phyloP scores from a whole-genome alignment of 2,797 vertebrate genomes.

The Nyctalus aviator region DNA sequence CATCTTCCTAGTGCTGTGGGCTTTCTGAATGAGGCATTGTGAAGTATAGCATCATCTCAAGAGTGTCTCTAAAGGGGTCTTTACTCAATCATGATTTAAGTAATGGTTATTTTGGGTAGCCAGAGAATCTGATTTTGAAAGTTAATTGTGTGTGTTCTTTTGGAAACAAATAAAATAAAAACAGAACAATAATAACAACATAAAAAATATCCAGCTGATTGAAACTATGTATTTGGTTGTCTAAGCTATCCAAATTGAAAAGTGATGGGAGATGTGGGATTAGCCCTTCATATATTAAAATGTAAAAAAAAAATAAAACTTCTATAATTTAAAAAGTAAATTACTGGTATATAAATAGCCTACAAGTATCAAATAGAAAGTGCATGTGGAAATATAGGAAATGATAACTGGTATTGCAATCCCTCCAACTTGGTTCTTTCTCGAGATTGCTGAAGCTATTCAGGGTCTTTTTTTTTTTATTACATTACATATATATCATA shows the following conservation, averaged over 20 bases:
- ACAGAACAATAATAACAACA: neutral
- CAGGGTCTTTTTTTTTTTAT: neutral
- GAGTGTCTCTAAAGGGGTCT: conserved; percentile 64
- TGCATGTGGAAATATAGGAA: neutral
- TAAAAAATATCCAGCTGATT: conserved; percentile 58
- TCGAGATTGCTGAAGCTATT: neutral
- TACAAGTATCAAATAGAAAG: neutral
- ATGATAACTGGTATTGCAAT: neutral
- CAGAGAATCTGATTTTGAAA: conserved; percentile 67
- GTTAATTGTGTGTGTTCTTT: conserved; percentile 72
- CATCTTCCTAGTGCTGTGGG: conserved; percentile 63
- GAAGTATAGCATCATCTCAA: conserved; percentile 67
- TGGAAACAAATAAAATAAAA: conserved; percentile 66
- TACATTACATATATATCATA: neutral
- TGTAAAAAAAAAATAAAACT: neutral
- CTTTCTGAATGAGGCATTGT: conserved; percentile 66
- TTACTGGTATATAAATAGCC: neutral
- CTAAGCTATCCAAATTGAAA: conserved; percentile 67
- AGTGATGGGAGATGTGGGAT: neutral
- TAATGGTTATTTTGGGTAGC: conserved; percentile 63
- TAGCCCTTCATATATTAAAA: neutral
- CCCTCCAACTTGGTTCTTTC: neutral
- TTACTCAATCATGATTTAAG: conserved; percentile 63
- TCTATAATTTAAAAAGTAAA: neutral
- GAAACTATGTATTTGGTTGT: conserved; percentile 67